Base-by-base conservation (phyloP, 2,888 invertebrate genomes). In the Isoperla grammatica region DNA sequence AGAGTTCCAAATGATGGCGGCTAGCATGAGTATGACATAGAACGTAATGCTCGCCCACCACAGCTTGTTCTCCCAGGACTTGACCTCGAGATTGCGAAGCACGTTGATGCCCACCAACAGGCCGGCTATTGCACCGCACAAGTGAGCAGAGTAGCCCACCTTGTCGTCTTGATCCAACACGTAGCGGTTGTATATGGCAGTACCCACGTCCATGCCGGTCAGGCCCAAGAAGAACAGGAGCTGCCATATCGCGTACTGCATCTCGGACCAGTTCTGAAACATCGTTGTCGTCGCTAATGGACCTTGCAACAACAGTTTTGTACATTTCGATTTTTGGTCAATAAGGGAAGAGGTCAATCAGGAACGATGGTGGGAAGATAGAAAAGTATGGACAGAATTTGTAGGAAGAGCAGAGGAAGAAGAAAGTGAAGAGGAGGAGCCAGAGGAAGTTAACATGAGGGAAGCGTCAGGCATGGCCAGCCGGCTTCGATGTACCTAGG, bases 181-280 rank as follows among this genome's bases (percentile, higher is more conserved):
- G 19, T 37, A 87, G n/a, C 92, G 81, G 72, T 90, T 87, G 76
- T 95, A 96, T 39, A 98, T 82, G 0, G 11, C 62, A 70, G 20
- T 63, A 48, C 15, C 66, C 63, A 56, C 63, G 62, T 50, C 64
- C 63, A 5, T 64, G 62, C 15, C 49, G 54, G 53, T 43, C 59
- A 20, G 57, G 53, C 23, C 42, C 53, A 43, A 13, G 35, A 54
- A 54, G 39, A 42, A 55, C 1, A 42, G 45, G 15, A 54, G 35
- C 17, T 54, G 46, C 2, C 12, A 29, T 12, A 59, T 23, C 6
- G 46, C 43, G 35, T 88, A 94, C 70, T 95, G 91, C 97, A 98
- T 98, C 76, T 98, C 94, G n/a, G 83, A 80, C 92, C 95, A 99
- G 75, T 99, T 99, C 86, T 94, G 76, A 35, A 78, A 78, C 2